Base-by-base conservation (phyloP, 2,797 vertebrate species). In the Melanogrammus aeglefinus region DNA sequence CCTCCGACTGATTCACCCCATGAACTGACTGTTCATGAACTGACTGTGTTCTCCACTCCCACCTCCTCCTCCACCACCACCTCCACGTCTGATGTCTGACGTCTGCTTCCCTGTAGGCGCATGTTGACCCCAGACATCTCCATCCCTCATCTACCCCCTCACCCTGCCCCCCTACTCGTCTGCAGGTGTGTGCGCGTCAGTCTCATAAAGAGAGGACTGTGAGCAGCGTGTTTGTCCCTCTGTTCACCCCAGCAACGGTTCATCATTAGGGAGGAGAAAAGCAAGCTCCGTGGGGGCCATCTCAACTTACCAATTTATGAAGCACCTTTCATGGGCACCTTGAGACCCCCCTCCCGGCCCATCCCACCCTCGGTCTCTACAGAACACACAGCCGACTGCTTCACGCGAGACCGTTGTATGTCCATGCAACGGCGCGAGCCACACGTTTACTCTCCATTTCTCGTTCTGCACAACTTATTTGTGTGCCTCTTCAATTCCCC, bases 131-230 rank as follows among this genome's bases (percentile, higher is more conserved):
- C 83, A 72, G 0, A 72, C 47, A 78, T 79, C 80, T 27, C 63
- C 63, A 27, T 27, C 8, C 8, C 14, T 44, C 10, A 44, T 44
- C 57, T 1, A 16, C 4, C 21, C 57, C 8, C 76, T 16, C 76
- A 71, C 75, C 83, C 83, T 83, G 82, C 78, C 80, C 80, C 66
- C 72, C 18, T 18, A 81, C 79, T 90, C 85, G 87, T 82, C 85
- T 88, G 88, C 93, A 94, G 93, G 92, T 24, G 57, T 24, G 73
- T 94, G 92, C 90, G 86, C 84, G 80, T 86, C 86, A 31, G 86
- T 80, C 79, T 81, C 89, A 94, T 94, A 94, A 95, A 94, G 93
- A 92, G 69, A 80, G 74, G 82, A 88, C 91, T 95, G 91, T 95
- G 86, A 79, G 80, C 44, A 73, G 82, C 82, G 7, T 84, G 84